Base-by-base conservation (phyloP, 2,888 invertebrate species). In the Nemapogon koenigi region DNA sequence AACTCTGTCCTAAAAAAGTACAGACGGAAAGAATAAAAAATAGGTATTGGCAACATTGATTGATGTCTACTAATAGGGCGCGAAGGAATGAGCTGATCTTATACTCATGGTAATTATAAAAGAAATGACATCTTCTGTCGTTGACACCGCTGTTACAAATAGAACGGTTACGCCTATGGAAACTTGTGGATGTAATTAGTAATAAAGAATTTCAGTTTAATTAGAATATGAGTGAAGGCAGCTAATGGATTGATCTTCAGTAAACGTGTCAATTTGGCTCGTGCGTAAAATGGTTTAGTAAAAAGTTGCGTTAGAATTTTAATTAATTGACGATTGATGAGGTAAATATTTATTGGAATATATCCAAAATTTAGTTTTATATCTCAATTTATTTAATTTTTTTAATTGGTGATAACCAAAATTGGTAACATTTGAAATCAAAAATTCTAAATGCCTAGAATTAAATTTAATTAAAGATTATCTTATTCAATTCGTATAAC, bases 31-130 rank as follows among this genome's bases (percentile, higher is more conserved):
- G 62, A 62, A 59, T 68, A 76, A 78, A 76, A 78, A 76, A 75
- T 75, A 75, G 69, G 70, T 76, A 78, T 78, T 78, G 78, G 76
- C 78, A 78, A 76, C 76, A 75, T 78, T 78, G 78, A 78, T 78
- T 78, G 78, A 78, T 78, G 78, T 62, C 65, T 73, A 76, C 76
- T 78, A 78, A 78, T 78, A 78, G 76, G 76, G 71, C 76, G 76
- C 71, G 76, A 75, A 73, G 75, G 62, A 76, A 76, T 69, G 69
- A 75, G 68, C 70, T 67, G 32, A 26, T 38, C 33, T 17, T 62
- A 57, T n/a, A n/a, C n/a, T n/a, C n/a, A 50, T 59, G 63, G 61
- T 76, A 78, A 78, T 78, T 78, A 78, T 68, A 75, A 59, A 62
- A 66, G 61, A 75, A 72, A 71, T 78, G 78, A 78, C 76, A 75